Base-by-base conservation (phyloP, 2,888 invertebrate species). In the Eupelmus urozonus region DNA sequence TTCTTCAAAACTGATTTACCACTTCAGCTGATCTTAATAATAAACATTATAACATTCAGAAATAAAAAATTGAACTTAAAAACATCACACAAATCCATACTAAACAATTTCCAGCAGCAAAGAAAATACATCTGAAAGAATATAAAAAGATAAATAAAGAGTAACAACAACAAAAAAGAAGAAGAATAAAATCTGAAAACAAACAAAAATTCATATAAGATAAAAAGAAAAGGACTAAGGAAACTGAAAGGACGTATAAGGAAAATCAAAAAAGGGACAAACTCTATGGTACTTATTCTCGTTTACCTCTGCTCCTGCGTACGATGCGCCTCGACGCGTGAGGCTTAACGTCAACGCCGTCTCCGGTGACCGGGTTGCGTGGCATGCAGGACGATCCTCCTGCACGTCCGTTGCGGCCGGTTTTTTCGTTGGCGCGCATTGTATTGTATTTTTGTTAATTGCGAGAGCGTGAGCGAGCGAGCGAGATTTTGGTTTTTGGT, bases 321-420 rank as follows among this genome's bases (percentile, higher is more conserved):
- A 86, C 85, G 87, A 84, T 87, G 86, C 89, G 89, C 86, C 88
- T 89, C 88, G 85, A 90, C 86, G 70, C 65, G 51, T 79, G 77
- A 73, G 91, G 91, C 89, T 91, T 91, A 90, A 92, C 87, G 86
- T 88, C 87, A 88, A 93, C 91, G 86, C 92, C 93, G 87, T 92
- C 92, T 87, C 93, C 93, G 85, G 93, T 93, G 90, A 93, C 93
- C 84, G 92, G 93, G 87, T 93, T 93, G 91, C 93, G 92, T 90
- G 91, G 91, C 91, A 92, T 85, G 79, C 79, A 65, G 69, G 88
- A 87, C 80, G 84, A 83, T 85, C 88, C 87, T 86, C 88, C 89
- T 89, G 87, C 86, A 84, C 83, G 82, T 83, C 83, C 84, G 60
- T 29, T 25, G 40, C 4, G 3, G 20, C 53, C 45, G 78, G 72